Evolutionary conservation across 2,888 invertebrate genomes (phyloP).

Genomic region (Teleogryllus oceanicus): DNA sequence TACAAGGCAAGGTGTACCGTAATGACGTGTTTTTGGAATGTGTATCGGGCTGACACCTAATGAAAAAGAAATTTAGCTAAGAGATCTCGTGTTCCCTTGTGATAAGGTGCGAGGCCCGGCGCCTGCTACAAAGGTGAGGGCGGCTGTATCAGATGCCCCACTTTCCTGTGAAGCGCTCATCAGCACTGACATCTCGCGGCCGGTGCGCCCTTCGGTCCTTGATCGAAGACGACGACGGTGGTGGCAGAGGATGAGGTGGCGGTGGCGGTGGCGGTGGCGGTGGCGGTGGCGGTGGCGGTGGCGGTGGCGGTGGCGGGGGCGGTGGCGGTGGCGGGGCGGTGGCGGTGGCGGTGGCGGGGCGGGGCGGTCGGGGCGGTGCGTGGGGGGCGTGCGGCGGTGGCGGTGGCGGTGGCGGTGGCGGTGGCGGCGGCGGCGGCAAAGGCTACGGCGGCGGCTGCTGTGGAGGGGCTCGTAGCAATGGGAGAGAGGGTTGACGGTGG

Average conservation of each 20-base stretch:
- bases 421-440: background rate
- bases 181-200: background rate
- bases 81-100: background rate
- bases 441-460: background rate
- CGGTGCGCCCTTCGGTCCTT: background rate
- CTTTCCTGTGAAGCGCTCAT: background rate
- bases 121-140: background rate
- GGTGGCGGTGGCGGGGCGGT: background rate
- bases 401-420: background rate
- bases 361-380: background rate
- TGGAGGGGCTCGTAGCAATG: too few species aligned
- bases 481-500: too few species aligned
- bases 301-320: background rate
- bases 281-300: background rate
- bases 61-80: conserved; percentile 18
- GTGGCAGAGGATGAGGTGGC: background rate
- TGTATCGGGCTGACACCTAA: background rate
- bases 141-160: conserved; percentile 1
- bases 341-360: too few species aligned
- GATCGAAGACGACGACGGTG: background rate
- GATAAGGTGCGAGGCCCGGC: background rate
- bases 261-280: background rate
- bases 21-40: conserved; percentile 5
- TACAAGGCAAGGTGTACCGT: conserved; percentile 9
- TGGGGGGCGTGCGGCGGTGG: background rate